Percentiles rank a stretch among this genome's conserved stretches.
Conservation (phyloP, 2,888 invertebrate genomes). For the Minunthozetes semirufus region DNA sequence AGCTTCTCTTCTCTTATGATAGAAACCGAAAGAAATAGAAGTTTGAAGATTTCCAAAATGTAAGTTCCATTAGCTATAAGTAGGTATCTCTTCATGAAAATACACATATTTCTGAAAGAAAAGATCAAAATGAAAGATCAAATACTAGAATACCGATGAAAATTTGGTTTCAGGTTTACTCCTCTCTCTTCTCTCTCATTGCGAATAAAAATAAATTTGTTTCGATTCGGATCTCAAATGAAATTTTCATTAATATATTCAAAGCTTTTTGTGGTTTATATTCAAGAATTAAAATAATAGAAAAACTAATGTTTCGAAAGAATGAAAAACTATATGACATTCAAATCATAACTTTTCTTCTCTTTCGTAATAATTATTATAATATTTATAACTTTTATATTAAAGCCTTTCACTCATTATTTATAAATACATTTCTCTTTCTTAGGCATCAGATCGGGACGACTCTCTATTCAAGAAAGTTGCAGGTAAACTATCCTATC, state of each 20-base stretch:
- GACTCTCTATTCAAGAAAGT: constrained; percentile 69
- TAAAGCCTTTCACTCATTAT: neutral
- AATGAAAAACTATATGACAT: neutral
- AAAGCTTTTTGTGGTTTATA: neutral
- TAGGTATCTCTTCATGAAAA: constrained; percentile 7
- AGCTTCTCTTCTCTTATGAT: constrained; percentile 26
- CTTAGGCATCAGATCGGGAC: constrained; percentile 42
- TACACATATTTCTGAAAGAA: neutral
- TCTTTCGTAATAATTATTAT: neutral
- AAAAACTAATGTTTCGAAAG: neutral
- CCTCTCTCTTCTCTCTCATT: too few species aligned
- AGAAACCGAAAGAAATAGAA: constrained; percentile 14
- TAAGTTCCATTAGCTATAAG: constrained; percentile 28
- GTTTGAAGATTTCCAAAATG: constrained; percentile 30
- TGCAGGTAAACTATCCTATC: constrained; percentile 51
- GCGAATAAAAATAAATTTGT: too few species aligned
- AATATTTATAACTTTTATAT: neutral
- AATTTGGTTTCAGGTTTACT: neutral
- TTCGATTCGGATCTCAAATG: too few species aligned
- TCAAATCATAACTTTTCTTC: neutral
- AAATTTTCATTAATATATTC: neutral
- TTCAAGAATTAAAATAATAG: constrained; percentile 1
- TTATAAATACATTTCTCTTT: constrained; percentile 36
- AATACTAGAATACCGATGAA: neutral
- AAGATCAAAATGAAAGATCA: constrained; percentile 1